Base-by-base conservation (phyloP, 2,113 vertebrate species). In the Zapus hudsonius region DNA sequence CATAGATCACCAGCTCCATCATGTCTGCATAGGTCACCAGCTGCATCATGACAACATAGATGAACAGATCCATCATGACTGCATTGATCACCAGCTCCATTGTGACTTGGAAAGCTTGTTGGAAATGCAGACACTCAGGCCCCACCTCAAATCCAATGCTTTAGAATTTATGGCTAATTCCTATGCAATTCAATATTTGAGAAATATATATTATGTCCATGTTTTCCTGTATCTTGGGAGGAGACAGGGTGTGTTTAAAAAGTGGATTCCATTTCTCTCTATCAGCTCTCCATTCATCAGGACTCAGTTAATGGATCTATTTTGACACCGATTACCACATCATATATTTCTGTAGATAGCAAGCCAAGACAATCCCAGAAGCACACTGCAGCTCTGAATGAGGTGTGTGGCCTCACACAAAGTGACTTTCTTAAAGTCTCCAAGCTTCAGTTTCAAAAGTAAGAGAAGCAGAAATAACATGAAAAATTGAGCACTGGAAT, bases 401-500 rank as follows among this genome's bases (percentile, higher is more conserved):
- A 90, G 40, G 63, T 9, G 4, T 57, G 33, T 83, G 36, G 8
- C 66, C 63, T 78, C 70, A 57, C 8, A 38, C 19, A 89, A 44
- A 44, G 9, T 55, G 64, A 85, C 13, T 85, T 61, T 61, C 40
- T 79, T 85, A 72, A 38, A 20, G 23, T 64, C 17, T 52, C 38
- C n/a, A 84, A 70, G 36, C 15, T 59, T 69, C 73, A 36, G n/a
- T 38, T 70, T 72, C n/a, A 85, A 47, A 89, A 79, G 29, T 78
- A 33, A 86, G 29, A 86, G 78, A 74, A 31, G n/a, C 1, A 63
- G 11, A 93, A 38, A 31, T 73, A 81, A 66, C 27, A 67, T 94
- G 91, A 93, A 96, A 96, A 96, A 38, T 61, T 23, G 95, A 36
- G 80, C 70, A 73, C 94, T 94, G 27, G n/a, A 29, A 81, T 81